phyloP scores from a whole-genome alignment of 2,888 invertebrate species.

The Meloe dianella region DNA sequence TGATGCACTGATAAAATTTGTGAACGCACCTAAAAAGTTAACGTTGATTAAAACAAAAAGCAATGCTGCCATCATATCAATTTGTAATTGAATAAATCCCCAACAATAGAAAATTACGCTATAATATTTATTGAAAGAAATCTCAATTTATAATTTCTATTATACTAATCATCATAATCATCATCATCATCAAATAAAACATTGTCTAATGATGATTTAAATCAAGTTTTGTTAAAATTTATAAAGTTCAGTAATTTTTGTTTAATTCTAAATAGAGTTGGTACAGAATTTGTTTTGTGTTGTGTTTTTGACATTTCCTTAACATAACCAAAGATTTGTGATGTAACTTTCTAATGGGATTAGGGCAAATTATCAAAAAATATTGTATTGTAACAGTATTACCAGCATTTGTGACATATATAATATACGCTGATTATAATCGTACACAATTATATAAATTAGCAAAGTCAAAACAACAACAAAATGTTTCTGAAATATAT shows the following conservation, averaged over 20 bases:
- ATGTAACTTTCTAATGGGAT: constrained; percentile 48
- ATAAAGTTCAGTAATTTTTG: not conserved
- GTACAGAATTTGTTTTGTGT: not conserved
- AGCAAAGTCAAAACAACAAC: constrained; percentile 32
- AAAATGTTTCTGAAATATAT: constrained; percentile 63
- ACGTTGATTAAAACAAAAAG: too few relatives aligned
- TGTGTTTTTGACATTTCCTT: not conserved
- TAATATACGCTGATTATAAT: constrained; percentile 76
- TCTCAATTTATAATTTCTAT: too few relatives aligned
- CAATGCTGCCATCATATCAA: too few relatives aligned
- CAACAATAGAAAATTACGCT: too few relatives aligned
- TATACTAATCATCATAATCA: too few relatives aligned
- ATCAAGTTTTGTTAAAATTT: too few relatives aligned
- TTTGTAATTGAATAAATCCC: too few relatives aligned
- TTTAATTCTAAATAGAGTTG: not conserved
- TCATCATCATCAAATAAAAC: too few relatives aligned
- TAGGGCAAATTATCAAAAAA: constrained; percentile 62
- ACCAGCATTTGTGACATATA: constrained; percentile 65
- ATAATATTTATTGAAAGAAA: too few relatives aligned
- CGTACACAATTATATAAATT: constrained; percentile 77
- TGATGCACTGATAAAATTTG: too few relatives aligned
- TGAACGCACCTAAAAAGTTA: too few relatives aligned
- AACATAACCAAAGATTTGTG: constrained; percentile 46
- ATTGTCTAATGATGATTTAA: too few relatives aligned
- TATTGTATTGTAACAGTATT: constrained; percentile 73